phyloP scores from a whole-genome alignment of 2,888 invertebrate species.

The Entomobrya multifasciata region DNA sequence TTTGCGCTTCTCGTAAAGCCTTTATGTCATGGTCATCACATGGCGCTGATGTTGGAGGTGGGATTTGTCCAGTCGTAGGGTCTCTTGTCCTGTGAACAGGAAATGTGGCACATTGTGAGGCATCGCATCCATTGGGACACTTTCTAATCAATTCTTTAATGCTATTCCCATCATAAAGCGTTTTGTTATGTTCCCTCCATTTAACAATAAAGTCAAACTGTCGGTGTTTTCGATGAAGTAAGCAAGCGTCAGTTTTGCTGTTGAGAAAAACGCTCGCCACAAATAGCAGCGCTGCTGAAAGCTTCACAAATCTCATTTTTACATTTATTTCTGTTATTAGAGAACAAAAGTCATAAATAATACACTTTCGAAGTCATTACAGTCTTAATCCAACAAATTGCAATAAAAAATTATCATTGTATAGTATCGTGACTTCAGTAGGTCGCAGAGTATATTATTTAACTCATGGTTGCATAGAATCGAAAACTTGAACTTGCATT shows the following conservation, averaged over 20 bases:
- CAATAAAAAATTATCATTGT: no score
- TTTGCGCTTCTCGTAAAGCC: background rate
- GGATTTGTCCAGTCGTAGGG: no score
- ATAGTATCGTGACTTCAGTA: no score
- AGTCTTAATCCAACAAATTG: no score
- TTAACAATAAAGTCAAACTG: background rate
- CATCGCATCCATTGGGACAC: constrained; percentile 55
- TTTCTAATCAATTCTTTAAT: constrained; percentile 34
- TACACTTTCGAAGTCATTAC: background rate
- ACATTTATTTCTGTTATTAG: background rate
- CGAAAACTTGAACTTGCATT: no score
- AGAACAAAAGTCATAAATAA: background rate
- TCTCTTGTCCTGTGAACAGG: background rate
- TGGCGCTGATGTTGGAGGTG: background rate
- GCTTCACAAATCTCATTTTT: background rate
- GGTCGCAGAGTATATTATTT: background rate
- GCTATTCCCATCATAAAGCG: constrained; percentile 54
- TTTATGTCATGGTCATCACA: constrained; percentile 31
- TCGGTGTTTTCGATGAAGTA: background rate
- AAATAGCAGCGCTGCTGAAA: no score
- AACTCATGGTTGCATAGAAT: no score
- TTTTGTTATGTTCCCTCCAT: constrained; percentile 30
- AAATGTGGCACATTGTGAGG: background rate
- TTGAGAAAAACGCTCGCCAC: background rate
- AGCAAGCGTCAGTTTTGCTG: background rate